Evolutionary conservation across 2,113 vertebrate genomes (phyloP), one percentile per base, ranked within the genome.

Genomic region (Epinephelus fuscoguttatus): DNA sequence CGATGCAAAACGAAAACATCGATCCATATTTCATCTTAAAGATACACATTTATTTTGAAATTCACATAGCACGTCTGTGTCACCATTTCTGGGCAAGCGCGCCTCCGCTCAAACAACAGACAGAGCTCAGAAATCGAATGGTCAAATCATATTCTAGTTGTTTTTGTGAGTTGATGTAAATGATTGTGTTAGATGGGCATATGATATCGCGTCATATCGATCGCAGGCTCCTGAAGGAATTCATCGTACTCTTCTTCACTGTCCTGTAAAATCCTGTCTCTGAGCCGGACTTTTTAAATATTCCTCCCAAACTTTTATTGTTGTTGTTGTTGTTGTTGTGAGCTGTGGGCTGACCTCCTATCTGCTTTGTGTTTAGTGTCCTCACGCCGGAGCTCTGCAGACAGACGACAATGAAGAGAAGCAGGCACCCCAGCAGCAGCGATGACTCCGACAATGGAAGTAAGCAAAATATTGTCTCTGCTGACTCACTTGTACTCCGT

Each of bases 381-480:
- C 49, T 55, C 6, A 78, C 13, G 37, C 19, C 45, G n/a, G 81
- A 86, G 85, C 82, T 63, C 82, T 10, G 40, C 78, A 70, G 75
- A 84, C 83, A 40, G 94, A 91, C 95, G 85, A 96, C 90, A 92
- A 99, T 99, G 98, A 99, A 99, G 97, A 96, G 97, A 82, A 95
- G 90, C 88, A 95, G 96, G 78, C 95, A 97, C 92, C 96, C 95
- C 70, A 99, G 98, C 96, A 98, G 97, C 96, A 98, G 98, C 25
- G 97, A 99, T 62, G 98, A 99, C 92, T 99, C 98, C 0, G 98
- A 98, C 94, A 97, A 99, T 96, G 97, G 96, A 95, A 99, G 98
- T 99, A 96, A 99, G 98, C 92, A 91, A 77, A 73, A 25, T 56
- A 19, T 75, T 47, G 63, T 42, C 67, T 62, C 55, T 78, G 66